Percentiles rank a stretch among this genome's conserved stretches.
These are phyloP conservation scores for Bradypodion ventrale DNA, from an alignment of 2,797 vertebrate genomes.

Conservation along the genomic window DNA sequence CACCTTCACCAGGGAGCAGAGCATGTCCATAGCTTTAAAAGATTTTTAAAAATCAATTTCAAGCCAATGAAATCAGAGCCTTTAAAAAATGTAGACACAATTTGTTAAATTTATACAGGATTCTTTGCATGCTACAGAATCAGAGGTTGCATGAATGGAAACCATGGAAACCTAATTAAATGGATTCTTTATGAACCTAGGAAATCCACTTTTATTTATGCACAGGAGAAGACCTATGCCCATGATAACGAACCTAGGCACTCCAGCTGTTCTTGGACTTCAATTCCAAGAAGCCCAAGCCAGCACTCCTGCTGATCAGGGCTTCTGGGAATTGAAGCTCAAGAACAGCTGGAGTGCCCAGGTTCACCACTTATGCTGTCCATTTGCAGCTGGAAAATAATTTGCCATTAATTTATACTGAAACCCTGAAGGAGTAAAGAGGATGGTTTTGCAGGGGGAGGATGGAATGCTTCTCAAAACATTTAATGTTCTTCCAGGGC, in stretches of 20 bases:
- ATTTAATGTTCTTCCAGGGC: too few species aligned
- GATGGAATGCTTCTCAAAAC: not conserved
- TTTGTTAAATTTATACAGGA: not conserved
- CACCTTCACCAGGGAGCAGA: constrained; percentile 94
- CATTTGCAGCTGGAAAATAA: not conserved
- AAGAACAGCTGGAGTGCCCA: too few species aligned
- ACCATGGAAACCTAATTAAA: not conserved
- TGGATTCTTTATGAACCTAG: not conserved
- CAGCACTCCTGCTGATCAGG: too few species aligned
- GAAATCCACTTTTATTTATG: not conserved
- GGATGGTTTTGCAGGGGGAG: not conserved
- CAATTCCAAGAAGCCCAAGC: too few species aligned
- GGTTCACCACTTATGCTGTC: too few species aligned
- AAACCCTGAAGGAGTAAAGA: not conserved
- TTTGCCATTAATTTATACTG: not conserved
- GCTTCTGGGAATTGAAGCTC: too few species aligned
- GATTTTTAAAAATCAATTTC: not conserved
- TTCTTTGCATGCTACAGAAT: not conserved
- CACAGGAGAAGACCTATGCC: too few species aligned
- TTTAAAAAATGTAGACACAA: not conserved
- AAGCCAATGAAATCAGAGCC: accelerated
- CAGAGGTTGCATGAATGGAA: not conserved
- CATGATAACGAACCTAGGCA: too few species aligned
- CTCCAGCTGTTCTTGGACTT: too few species aligned
- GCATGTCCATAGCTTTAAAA: constrained; percentile 91